phyloP scores from a whole-genome alignment of 2,113 vertebrate genomes.

The Myotis yumanensis region DNA sequence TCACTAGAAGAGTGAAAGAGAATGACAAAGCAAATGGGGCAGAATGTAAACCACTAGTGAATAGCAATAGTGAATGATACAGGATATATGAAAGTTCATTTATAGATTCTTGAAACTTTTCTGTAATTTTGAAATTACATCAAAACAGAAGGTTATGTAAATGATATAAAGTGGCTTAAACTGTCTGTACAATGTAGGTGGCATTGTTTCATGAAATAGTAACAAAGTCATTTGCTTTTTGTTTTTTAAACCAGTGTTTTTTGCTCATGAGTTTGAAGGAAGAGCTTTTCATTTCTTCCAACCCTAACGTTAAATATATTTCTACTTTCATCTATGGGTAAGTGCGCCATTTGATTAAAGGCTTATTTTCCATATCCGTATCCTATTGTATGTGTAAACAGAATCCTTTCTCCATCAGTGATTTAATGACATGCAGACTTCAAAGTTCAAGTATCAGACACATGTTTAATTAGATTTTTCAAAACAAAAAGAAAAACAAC shows the following conservation, averaged over 20 bases:
- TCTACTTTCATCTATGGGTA: background rate
- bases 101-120: background rate
- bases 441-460: conserved; percentile 12
- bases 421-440: background rate
- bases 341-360: background rate
- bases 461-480: background rate
- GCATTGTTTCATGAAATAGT: background rate
- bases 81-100: background rate
- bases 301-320: background rate
- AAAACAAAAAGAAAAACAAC: background rate
- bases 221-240: background rate
- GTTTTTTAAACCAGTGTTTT: background rate
- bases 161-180: background rate
- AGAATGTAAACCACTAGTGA: background rate
- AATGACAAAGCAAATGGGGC: background rate
- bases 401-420: background rate
- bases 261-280: background rate
- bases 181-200: background rate
- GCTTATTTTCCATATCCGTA: background rate
- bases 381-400: background rate
- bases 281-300: background rate
- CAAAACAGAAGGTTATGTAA: background rate
- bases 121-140: background rate
- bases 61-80: background rate
- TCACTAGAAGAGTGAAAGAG: background rate